Evolutionary conservation across 1,140 invertebrate genomes (phyloP).

Genomic region (Dendrolimus punctatus): DNA sequence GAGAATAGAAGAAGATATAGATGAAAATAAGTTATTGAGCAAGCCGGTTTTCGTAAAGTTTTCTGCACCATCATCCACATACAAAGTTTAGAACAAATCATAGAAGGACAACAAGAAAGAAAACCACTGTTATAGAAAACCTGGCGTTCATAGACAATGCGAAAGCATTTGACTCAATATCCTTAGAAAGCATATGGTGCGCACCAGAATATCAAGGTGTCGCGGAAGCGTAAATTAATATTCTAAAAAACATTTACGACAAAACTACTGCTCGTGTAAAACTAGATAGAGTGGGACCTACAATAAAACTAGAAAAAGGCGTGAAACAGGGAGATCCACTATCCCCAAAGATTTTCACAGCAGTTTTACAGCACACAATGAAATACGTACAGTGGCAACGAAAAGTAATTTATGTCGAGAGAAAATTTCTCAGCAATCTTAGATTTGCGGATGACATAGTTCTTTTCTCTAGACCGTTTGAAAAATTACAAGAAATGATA

Average conservation of each 20-base stretch:
- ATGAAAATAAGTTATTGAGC: constrained; percentile 15
- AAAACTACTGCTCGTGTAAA: constrained; percentile 13
- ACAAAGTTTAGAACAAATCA: constrained; percentile 15
- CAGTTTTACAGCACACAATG: constrained; percentile 10
- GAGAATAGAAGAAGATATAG: no score
- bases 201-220: constrained; percentile 9
- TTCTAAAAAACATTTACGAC: constrained; percentile 12
- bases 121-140: constrained; percentile 9
- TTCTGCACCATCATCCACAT: constrained; percentile 15
- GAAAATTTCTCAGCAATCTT: constrained; percentile 10
- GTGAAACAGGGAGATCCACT: constrained; percentile 20
- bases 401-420: constrained; percentile 9
- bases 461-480: no score
- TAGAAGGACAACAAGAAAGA: constrained; percentile 17
- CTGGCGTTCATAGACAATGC: constrained; percentile 14
- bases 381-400: constrained; percentile 9
- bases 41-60: constrained; percentile 7
- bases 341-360: constrained; percentile 18
- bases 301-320: constrained; percentile 11
- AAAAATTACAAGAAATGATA: no score
- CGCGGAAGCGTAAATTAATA: constrained; percentile 10
- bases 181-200: constrained; percentile 12
- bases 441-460: constrained; percentile 13
- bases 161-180: constrained; percentile 19
- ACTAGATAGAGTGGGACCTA: constrained; percentile 12